These are phyloP conservation scores for Apodemia hepburni DNA, from an alignment of 2,888 invertebrate species.

Conservation along the genomic window DNA sequence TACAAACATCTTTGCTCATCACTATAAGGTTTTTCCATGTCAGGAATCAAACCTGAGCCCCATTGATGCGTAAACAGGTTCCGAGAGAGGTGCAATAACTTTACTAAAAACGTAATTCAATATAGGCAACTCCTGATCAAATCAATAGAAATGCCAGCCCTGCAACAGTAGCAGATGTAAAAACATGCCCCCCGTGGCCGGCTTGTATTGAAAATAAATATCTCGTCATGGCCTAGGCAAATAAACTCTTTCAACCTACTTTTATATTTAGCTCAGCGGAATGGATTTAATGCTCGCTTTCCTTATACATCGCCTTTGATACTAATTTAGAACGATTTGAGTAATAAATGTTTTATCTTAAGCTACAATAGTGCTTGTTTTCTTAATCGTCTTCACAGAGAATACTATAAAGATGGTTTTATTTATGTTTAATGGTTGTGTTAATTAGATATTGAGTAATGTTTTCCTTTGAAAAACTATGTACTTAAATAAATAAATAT, in stretches of 20 bases:
- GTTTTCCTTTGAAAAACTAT: too few species aligned
- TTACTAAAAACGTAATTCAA: neutral
- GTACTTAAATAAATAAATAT: too few species aligned
- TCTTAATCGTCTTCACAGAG: too few species aligned
- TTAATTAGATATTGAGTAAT: too few species aligned
- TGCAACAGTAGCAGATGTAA: conserved; percentile 36
- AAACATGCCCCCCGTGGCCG: conserved; percentile 41
- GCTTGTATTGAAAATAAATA: conserved; percentile 64
- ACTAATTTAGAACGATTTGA: neutral
- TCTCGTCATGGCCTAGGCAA: conserved; percentile 46
- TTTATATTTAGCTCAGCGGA: conserved; percentile 45
- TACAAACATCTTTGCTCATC: too few species aligned
- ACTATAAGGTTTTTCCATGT: too few species aligned
- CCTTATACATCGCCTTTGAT: conserved; percentile 13
- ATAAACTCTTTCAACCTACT: conserved; percentile 44
- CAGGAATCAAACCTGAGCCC: too few species aligned
- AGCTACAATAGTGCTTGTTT: too few species aligned
- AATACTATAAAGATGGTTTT: too few species aligned
- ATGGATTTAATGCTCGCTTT: conserved; percentile 7
- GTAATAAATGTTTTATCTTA: conserved; percentile 6
- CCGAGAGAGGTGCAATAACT: too few species aligned
- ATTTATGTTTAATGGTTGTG: too few species aligned
- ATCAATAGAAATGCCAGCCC: neutral
- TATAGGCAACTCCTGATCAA: neutral
- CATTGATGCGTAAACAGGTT: too few species aligned